These are phyloP conservation scores for Cerastis rubricosa DNA, from an alignment of 2,888 invertebrate species.

Conservation along the genomic window DNA sequence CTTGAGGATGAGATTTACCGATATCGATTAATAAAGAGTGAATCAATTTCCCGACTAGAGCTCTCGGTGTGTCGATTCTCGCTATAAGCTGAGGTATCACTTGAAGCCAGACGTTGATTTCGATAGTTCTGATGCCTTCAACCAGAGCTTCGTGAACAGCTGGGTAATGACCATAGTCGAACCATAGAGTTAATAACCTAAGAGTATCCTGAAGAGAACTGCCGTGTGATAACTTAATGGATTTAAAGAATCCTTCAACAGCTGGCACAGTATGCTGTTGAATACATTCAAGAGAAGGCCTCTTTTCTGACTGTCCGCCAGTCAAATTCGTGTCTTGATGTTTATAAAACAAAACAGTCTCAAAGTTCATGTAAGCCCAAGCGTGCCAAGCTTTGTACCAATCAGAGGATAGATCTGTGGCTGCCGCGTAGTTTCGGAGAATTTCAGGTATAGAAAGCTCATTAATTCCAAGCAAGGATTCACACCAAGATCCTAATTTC, in stretches of 20 bases:
- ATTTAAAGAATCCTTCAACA: constrained; percentile 98
- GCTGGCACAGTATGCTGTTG: constrained; percentile 97
- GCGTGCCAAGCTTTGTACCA: constrained; percentile 99
- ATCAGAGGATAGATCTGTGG: constrained; percentile 95
- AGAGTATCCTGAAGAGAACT: constrained; percentile 99
- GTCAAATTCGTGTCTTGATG: constrained; percentile 83
- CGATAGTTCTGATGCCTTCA: constrained; percentile 97
- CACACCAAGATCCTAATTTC: constrained; percentile 98
- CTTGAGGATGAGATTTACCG: constrained; percentile 99
- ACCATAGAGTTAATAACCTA: constrained; percentile 98
- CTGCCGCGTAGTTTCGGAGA: constrained; percentile 95
- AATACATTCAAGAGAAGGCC: constrained; percentile 89
- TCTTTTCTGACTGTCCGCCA: constrained; percentile 73
- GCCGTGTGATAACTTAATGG: constrained; percentile 97
- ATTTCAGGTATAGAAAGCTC: constrained; percentile 94
- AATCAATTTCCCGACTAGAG: constrained; percentile 97
- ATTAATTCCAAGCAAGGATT: constrained; percentile 95
- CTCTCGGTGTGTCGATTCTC: constrained; percentile 98
- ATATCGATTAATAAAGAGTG: constrained; percentile 98
- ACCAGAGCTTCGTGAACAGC: constrained; percentile 98
- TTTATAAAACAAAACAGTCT: constrained; percentile 94
- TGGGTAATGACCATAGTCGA: constrained; percentile 98
- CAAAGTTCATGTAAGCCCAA: constrained; percentile 99
- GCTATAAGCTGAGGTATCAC: constrained; percentile 99
- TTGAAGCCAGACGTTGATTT: constrained; percentile 99